Evolutionary conservation across 2,797 vertebrate species (phyloP), one percentile per base, ranked within the genome.

Genomic region (Lateolabrax maculatus): DNA sequence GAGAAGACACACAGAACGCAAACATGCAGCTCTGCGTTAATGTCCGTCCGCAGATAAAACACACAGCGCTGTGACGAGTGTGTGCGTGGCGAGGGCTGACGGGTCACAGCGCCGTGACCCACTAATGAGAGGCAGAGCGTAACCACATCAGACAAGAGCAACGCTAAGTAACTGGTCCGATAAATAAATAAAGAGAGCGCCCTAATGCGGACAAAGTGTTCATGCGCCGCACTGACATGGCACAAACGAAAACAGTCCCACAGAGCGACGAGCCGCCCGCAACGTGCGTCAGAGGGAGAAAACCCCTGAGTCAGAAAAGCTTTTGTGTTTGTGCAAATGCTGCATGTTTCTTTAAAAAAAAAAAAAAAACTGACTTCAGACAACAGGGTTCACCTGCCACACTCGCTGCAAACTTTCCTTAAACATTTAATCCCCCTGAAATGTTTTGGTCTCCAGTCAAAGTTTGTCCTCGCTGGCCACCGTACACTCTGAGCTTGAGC

Each of bases 111-210:
- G 27, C 69, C 65, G 75, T 73, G 84, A 90, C 86, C 87, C 80
- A 61, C 84, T 88, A 91, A 88, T 81, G 79, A 91, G 88, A 86
- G 77, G 66, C 81, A 81, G 80, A 88, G 67, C 27, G 23, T 71
- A 83, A 85, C 81, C 81, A 55, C 85, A 85, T 78, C 80, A 87
- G 81, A 91, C 88, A 80, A 79, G 81, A 83, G 75, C 75, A 49
- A 61, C 39, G 58, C 77, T 75, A 68, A 90, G 80, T 63, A 89
- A 85, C 78, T 16, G 79, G 44, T 77, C 74, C 65, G 51, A 84
- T 91, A 77, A 90, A 89, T 88, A 91, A 88, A 89, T 86, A 57
- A 86, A 80, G 67, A 79, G 71, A 69, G 68, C 31, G 16, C 27
- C 53, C 53, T 77, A 79, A 84, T 72, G 75, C 37, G 29, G 74